Evolutionary conservation across 2,888 invertebrate genomes (phyloP).

Genomic region (Erebia aethiops): DNA sequence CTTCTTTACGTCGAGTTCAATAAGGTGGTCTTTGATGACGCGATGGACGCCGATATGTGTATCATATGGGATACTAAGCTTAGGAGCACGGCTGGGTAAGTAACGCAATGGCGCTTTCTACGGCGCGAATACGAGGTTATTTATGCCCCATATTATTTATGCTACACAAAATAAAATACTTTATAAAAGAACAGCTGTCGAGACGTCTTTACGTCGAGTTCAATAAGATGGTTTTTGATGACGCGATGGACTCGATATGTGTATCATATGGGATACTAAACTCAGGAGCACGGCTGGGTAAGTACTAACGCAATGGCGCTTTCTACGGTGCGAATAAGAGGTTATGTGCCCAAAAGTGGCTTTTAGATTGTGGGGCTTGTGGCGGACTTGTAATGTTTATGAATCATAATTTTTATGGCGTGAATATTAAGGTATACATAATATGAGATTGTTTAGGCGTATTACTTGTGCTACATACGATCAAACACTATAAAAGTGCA

Average conservation of each 20-base stretch:
- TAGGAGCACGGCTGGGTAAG: conserved; percentile 90
- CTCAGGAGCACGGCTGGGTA: conserved; percentile 92
- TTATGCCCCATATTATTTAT: too few species aligned
- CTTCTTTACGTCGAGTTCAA: conserved; percentile 89
- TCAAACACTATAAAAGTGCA: too few species aligned
- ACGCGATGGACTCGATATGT: conserved; percentile 85
- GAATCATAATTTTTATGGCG: too few species aligned
- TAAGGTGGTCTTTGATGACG: conserved; percentile 87
- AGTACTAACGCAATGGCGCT: conserved; percentile 27
- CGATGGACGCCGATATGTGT: conserved; percentile 85
- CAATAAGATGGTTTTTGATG: conserved; percentile 89
- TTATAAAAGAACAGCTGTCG: conserved; percentile 85
- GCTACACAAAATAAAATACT: too few species aligned
- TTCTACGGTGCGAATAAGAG: too few species aligned
- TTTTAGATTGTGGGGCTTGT: too few species aligned
- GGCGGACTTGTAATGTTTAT: too few species aligned
- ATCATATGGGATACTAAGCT: conserved; percentile 92
- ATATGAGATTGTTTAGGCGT: too few species aligned
- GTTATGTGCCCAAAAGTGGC: neutral
- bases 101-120: too few species aligned
- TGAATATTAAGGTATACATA: too few species aligned
- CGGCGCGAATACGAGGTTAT: too few species aligned
- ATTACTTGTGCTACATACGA: too few species aligned
- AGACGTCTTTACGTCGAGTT: conserved; percentile 87
- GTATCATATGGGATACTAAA: conserved; percentile 91